Conservation (phyloP, 2,888 invertebrate species). For the Machimus atricapillus region DNA sequence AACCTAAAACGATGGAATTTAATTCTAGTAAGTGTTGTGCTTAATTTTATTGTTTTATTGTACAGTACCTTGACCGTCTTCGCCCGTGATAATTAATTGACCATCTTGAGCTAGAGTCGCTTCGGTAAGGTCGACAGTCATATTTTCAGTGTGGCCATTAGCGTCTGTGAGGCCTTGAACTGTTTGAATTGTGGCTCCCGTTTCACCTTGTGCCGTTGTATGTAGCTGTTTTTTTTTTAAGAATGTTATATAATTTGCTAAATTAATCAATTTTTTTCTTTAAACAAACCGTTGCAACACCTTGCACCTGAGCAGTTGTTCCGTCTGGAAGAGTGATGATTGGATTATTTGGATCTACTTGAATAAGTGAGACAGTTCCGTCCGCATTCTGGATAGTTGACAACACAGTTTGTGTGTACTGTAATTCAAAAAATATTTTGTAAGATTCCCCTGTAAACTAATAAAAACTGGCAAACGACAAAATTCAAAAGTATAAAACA, state of each 20-base stretch:
- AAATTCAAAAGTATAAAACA: not conserved
- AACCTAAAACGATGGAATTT: conserved; percentile 53
- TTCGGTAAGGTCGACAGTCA: conserved; percentile 90
- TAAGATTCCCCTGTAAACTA: not conserved
- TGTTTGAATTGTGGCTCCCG: conserved; percentile 67
- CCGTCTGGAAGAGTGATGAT: conserved; percentile 96
- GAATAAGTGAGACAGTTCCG: conserved; percentile 94
- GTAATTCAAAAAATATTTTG: conserved; percentile 52
- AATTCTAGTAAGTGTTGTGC: not conserved
- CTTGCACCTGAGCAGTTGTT: conserved; percentile 92
- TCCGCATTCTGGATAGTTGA: conserved; percentile 97
- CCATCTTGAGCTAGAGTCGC: conserved; percentile 91
- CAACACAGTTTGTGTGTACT: conserved; percentile 88
- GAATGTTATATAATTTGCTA: not conserved
- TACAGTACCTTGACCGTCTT: conserved; percentile 83
- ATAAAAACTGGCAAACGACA: conserved; percentile 29
- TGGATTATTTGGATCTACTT: conserved; percentile 91
- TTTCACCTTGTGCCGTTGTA: conserved; percentile 67
- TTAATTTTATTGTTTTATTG: conserved; percentile 9
- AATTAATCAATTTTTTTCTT: not conserved
- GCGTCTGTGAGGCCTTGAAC: conserved; percentile 74
- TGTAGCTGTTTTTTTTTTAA: conserved; percentile 66
- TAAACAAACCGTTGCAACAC: conserved; percentile 61
- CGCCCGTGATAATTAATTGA: conserved; percentile 92
- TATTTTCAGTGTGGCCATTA: conserved; percentile 78